Conservation (phyloP, 2,888 invertebrate genomes). For the Busseola fusca region DNA sequence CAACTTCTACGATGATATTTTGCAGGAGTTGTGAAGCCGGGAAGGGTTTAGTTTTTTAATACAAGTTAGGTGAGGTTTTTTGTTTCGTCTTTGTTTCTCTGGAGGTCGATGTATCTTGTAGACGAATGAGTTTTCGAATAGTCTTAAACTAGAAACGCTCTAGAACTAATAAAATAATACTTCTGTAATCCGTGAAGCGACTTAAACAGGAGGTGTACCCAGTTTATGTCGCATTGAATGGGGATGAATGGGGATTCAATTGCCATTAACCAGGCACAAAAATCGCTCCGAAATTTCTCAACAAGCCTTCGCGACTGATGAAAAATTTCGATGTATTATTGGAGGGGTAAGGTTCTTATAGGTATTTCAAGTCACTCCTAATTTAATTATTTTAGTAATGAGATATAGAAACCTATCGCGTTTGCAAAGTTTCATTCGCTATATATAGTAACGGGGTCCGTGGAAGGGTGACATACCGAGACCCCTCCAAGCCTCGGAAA, state of each 20-base stretch:
- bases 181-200: not conserved
- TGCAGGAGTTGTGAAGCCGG: constrained; percentile 5
- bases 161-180: not conserved
- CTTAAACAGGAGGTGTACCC: no score
- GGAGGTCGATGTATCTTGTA: not conserved
- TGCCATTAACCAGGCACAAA: no score
- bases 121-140: no score
- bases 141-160: not conserved
- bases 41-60: constrained; percentile 15
- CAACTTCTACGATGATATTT: constrained; percentile 46
- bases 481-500: not conserved
- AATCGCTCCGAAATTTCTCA: no score
- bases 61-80: not conserved
- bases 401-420: not conserved
- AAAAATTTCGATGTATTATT: no score
- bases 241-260: no score
- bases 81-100: not conserved
- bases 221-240: no score
- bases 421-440: not conserved
- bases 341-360: no score
- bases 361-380: no score
- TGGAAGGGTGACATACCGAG: not conserved
- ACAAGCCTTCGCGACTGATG: no score
- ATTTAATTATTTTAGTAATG: not conserved
- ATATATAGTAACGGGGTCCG: no score